A percentile compares a stretch with the other conserved stretches of the same genome.
phyloP scores from a whole-genome alignment of 2,113 vertebrate genomes.

The Hippopotamus amphibius region DNA sequence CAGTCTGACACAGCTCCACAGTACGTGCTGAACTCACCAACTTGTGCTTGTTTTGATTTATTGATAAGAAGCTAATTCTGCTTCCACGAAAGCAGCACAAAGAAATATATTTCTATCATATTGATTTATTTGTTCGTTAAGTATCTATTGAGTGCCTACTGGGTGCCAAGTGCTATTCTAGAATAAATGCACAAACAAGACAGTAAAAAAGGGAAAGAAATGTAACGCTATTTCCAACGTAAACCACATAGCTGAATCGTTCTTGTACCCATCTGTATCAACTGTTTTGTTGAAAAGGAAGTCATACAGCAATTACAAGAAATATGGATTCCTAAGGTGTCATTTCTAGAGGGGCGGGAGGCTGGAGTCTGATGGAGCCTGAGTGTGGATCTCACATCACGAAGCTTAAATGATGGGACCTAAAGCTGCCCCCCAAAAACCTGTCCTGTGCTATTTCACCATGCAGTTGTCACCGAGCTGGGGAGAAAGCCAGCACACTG shows the following conservation, averaged over 20 bases:
- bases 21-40: neutral
- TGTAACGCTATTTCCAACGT: neutral
- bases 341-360: neutral
- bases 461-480: neutral
- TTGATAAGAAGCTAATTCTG: neutral
- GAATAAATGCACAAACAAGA: neutral
- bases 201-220: neutral
- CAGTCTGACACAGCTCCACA: neutral
- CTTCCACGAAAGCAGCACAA: neutral
- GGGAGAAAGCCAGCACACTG: neutral
- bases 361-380: neutral
- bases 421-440: neutral
- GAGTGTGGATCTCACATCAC: neutral
- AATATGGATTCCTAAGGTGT: neutral
- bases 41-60: neutral
- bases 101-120: neutral
- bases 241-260: neutral
- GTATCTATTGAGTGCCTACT: neutral
- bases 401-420: fast-evolving
- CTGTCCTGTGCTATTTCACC: neutral
- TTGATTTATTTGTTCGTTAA: neutral
- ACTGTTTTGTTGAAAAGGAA: neutral
- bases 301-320: neutral
- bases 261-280: no score
- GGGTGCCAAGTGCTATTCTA: neutral